Conservation (phyloP, 1,140 invertebrate genomes). For the Homalodisca vitripennis region DNA sequence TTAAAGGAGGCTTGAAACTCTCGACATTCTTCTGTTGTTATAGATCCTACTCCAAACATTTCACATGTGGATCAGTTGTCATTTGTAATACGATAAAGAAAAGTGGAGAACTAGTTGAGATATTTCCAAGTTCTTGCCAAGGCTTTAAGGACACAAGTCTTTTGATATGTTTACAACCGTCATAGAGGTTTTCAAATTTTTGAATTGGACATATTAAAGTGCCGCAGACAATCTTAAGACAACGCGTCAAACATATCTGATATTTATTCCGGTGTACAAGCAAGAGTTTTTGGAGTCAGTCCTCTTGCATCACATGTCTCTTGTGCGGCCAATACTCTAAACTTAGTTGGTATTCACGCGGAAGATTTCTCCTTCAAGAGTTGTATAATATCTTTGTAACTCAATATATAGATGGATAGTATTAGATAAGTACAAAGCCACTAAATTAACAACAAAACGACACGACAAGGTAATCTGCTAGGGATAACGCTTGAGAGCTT, state of each 20-base stretch:
- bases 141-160: slow-evolving; percentile 25
- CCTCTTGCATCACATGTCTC: slow-evolving; percentile 40
- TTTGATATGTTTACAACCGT: slow-evolving; percentile 16
- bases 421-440: slow-evolving; percentile 23
- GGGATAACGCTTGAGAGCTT: slow-evolving; percentile 32
- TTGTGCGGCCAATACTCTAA: slow-evolving; percentile 46
- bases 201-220: slow-evolving; percentile 33
- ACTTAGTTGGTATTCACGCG: slow-evolving; percentile 42
- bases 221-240: slow-evolving; percentile 42
- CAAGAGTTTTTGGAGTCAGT: slow-evolving; percentile 44
- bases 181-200: not conserved
- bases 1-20: not conserved
- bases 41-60: slow-evolving; percentile 41
- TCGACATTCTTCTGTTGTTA: slow-evolving; percentile 7
- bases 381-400: slow-evolving; percentile 40
- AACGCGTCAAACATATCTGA: slow-evolving; percentile 43
- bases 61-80: slow-evolving; percentile 33
- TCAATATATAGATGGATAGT: slow-evolving; percentile 37
- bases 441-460: slow-evolving; percentile 19
- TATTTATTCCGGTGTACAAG: slow-evolving; percentile 41
- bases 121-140: slow-evolving; percentile 27
- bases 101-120: slow-evolving; percentile 27
- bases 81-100: slow-evolving; percentile 32
- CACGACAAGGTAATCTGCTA: slow-evolving; percentile 35
- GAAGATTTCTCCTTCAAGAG: slow-evolving; percentile 40